Conservation (phyloP, 2,797 vertebrate species). For the Cossypha dichroa region DNA sequence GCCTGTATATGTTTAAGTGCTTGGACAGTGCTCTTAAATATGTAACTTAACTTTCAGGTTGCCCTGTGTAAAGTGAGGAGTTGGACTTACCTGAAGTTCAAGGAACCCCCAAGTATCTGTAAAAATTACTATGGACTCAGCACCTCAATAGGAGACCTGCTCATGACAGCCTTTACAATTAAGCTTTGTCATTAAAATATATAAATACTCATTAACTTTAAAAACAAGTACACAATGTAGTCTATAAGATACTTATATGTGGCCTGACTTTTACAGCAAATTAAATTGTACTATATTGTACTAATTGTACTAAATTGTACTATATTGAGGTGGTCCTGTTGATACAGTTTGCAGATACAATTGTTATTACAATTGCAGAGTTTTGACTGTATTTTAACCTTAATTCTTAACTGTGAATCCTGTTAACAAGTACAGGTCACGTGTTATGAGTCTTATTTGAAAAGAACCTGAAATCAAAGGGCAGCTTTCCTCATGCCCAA, state of each 20-base stretch:
- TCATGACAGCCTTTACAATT: not conserved
- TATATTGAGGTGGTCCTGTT: not conserved
- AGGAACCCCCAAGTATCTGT: not conserved
- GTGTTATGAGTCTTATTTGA: not conserved
- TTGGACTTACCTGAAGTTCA: not conserved
- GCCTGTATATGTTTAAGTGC: accelerated
- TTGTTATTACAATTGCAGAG: not conserved
- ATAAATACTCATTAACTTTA: not conserved
- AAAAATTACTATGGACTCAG: not conserved
- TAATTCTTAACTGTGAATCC: not conserved
- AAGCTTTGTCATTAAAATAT: not conserved
- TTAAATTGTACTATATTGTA: not conserved
- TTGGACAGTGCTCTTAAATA: not conserved
- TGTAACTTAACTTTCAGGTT: not conserved
- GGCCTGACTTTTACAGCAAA: not conserved
- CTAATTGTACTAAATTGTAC: not conserved
- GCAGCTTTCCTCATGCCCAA: not conserved
- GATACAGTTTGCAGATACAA: not conserved
- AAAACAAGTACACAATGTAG: not conserved
- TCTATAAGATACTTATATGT: not conserved
- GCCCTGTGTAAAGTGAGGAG: not conserved
- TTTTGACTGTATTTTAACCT: not conserved
- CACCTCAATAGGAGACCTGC: not conserved
- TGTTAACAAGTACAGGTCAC: not conserved
- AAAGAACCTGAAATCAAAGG: not conserved